phyloP scores from a whole-genome alignment of 2,113 vertebrate genomes.

The Tachysurus fulvidraco region DNA sequence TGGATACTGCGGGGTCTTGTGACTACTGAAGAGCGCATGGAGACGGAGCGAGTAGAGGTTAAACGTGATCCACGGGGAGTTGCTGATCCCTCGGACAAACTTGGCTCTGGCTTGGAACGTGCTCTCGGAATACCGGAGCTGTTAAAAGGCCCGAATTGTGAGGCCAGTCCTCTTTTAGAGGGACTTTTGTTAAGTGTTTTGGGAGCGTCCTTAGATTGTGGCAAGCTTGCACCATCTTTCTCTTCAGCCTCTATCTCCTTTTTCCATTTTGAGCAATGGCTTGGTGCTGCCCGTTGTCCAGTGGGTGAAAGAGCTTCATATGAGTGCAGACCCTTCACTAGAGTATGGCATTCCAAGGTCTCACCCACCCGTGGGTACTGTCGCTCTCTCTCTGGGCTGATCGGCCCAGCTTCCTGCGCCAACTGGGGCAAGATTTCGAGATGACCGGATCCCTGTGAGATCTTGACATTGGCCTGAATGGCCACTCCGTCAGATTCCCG shows the following conservation, averaged over 20 bases:
- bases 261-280: constrained; percentile 79
- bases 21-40: constrained; percentile 59
- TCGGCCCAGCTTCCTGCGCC: constrained; percentile 58
- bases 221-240: constrained; percentile 43
- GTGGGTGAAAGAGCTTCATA: constrained; percentile 69
- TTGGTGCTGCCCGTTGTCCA: constrained; percentile 65
- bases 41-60: constrained; percentile 55
- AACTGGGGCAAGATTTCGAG: constrained; percentile 60
- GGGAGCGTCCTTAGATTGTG: constrained; percentile 57
- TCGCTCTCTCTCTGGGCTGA: constrained; percentile 52
- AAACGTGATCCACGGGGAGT: constrained; percentile 45
- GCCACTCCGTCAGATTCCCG: constrained; percentile 49
- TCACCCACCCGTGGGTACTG: constrained; percentile 67
- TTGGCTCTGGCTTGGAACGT: constrained; percentile 64
- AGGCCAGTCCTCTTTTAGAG: constrained; percentile 66
- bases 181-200: constrained; percentile 62
- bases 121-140: constrained; percentile 62
- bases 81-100: constrained; percentile 43
- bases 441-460: constrained; percentile 58
- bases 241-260: constrained; percentile 71
- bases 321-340: constrained; percentile 74
- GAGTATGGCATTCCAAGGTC: constrained; percentile 75
- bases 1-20: constrained; percentile 47
- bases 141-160: constrained; percentile 56
- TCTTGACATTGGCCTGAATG: constrained; percentile 51